Evolutionary conservation across 1,140 invertebrate genomes (phyloP), one percentile per base, ranked within the genome.

Genomic region (Drosophila arawakana): DNA sequence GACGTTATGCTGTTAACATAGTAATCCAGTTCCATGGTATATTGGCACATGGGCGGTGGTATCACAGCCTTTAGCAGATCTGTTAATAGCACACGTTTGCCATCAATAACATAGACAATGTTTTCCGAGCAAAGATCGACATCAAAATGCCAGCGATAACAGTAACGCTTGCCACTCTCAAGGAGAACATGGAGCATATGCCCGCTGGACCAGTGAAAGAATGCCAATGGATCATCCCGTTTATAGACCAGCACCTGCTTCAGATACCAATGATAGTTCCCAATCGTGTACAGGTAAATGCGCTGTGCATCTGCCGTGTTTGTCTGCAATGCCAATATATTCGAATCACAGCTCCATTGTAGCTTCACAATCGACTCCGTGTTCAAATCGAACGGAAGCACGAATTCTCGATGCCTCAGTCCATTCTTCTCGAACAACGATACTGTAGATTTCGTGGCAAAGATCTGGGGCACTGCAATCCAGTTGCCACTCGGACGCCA

Each of bases 351-450:
- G 85, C 96, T 98, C 97, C 97, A 98, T 9, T 91, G 77, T 0
- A 98, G 71, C 78, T 96, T 93, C 68, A 93, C 93, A 7, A 97
- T 94, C 91, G 74, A 58, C 25, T 92, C 78, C 11, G 94, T 93
- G 15, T 93, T 84, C 21, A 93, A 58, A 80, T 93, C 92, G 79
- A 95, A 95, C 1, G 96, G 95, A 58, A 98, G 91, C 7, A 92
- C 89, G 85, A 98, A 97, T 79, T 97, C 96, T 47, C 96, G 95
- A 93, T 98, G 97, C 78, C 95, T 95, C 10, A 98, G 92, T 5
- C 98, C 98, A 94, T 99, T 99, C 90, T 97, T 98, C 85, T 99
- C 98, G 93, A 98, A 98, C 73, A 98, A 95, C 8, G 95, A 93
- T 37, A 98, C 93, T n/a, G 95, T 93, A 85, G 96, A 95, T 86